Evolutionary conservation across 2,113 vertebrate species (phyloP), one percentile per base, ranked within the genome.

Genomic region (Maylandia zebra): DNA sequence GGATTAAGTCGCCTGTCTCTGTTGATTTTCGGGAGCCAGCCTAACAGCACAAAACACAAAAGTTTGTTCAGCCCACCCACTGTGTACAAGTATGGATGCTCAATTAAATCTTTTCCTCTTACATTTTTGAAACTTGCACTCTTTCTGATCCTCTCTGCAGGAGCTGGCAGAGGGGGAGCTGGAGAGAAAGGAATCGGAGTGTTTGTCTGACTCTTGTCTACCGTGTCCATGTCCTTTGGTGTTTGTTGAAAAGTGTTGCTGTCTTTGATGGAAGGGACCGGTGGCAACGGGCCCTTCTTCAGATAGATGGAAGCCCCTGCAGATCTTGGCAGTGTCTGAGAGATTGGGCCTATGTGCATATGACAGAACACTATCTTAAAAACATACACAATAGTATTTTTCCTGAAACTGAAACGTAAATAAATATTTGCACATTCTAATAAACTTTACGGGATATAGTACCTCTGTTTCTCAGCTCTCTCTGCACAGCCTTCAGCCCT

Each of bases 211-310:
- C 12, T 55, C 16, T 45, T 10, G 14, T 24, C 4, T 41, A 1
- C 24, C n/a, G 4, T 19, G 13, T 30, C 10, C 13, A 14, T 36
- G 7, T 13, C 5, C 7, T 16, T n/a, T n/a, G 55, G 17, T 34
- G 22, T 43, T 13, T 45, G 41, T 17, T 55, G 34, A 56, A 11
- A 71, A 17, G 79, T 32, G 32, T 3, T 50, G 6, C 17, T 7
- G 10, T 10, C 69, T 76, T 81, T 30, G 53, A 82, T 30, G 19
- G 50, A 17, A 27, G 94, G 91, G 9, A 89, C 55, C 1, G 86
- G 85, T 17, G 94, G 94, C 32, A 94, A 83, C 17, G 94, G 91
- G 4, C 92, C 92, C 88, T 95, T 94, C 22, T 22, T 93, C 48
- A 88, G 19, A 24, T 90, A 88, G 8, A 88, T 55, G 36, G 91